Base-by-base conservation (phyloP, 1,140 invertebrate genomes). In the Pogonomyrmex californicus region DNA sequence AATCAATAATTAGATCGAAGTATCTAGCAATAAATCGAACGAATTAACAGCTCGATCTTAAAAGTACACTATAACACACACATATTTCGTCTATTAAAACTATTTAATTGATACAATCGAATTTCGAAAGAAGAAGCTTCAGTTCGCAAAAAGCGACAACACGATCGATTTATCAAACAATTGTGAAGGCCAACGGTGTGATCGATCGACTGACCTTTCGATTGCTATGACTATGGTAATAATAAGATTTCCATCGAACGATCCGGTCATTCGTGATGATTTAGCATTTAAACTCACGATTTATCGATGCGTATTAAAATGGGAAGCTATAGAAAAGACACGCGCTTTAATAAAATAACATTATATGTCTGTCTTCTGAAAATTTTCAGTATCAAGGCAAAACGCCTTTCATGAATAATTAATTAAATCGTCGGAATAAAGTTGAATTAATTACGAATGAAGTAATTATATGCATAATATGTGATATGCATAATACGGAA, bases 81-180 rank as follows among this genome's bases (percentile, higher is more conserved):
- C 23, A 12, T 23, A 33, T 73, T 44, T 33, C 23, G 12, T 12
- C 58, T 14, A 1, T 44, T 70, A 47, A 81, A 44, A 9, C 51
- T 54, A 14, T 23, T 7, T 30, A 4, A 66, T 56, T 51, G 65
- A 2, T 36, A 54, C 17, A 17, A 54, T 30, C 1, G 36, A 56
- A 4, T 54, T 68, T 68, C 23, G 23, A 38, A 33, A 5, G n/a
- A 66, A 76, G 30, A 68, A 14, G 58, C 23, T 58, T 76, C 6
- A 7, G 0, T 12, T 79, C 4, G n/a, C 10, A 47, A 56, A 10
- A 12, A 44, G 17, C 7, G 56, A 51, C 9, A 23, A 30, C 9
- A 33, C 14, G 33, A 56, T 89, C 30, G 60, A 68, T 82, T 82
- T 63, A 49, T 38, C 33, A 90, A 87, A 90, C 68, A 79, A 54